Conservation (phyloP, 2,113 vertebrate species). For the Lophochroa leadbeateri region DNA sequence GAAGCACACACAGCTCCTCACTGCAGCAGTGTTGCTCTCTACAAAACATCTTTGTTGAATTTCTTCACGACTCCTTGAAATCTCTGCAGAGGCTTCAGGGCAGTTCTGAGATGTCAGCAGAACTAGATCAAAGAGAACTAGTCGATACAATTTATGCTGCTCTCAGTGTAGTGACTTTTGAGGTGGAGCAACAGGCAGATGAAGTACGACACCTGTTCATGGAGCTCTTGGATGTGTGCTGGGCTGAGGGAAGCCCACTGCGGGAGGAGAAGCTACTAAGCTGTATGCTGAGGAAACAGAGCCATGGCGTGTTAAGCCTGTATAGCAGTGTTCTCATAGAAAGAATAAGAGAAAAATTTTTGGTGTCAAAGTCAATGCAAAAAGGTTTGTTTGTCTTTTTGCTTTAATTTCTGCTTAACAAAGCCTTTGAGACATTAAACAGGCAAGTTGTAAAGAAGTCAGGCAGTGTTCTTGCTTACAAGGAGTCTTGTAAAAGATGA, state of each 20-base stretch:
- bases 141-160: constrained; percentile 80
- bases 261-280: constrained; percentile 84
- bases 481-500: not conserved
- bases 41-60: constrained; percentile 82
- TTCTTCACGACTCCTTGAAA: constrained; percentile 76
- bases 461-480: not conserved
- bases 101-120: constrained; percentile 14
- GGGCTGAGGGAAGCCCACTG: constrained; percentile 69
- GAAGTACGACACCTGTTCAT: constrained; percentile 82
- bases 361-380: constrained; percentile 53
- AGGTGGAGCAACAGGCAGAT: constrained; percentile 51
- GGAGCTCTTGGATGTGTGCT: constrained; percentile 81
- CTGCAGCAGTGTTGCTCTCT: constrained; percentile 51
- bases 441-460: not conserved
- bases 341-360: constrained; percentile 77
- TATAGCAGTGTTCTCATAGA: constrained; percentile 82
- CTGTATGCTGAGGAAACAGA: constrained; percentile 82
- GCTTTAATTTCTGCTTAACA: not conserved
- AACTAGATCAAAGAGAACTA: constrained; percentile 25
- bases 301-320: constrained; percentile 70
- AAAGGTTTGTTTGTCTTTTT: constrained; percentile 77
- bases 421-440: not conserved
- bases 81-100: constrained; percentile 59
- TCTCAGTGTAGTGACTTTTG: constrained; percentile 80
- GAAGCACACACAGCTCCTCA: not conserved